Evolutionary conservation across 2,113 vertebrate species (phyloP).

Genomic region (rabbit (Oryctolagus cuniculus)): mOryCun1.1 NC_091432.1:2613501-2614000

Average conservation of each 20-base stretch:
- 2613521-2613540: accelerated
- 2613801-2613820: neutral
- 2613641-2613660: no score
- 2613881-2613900: neutral
- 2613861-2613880: neutral
- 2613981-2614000: neutral
- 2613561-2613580: constrained; percentile 15
- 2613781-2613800: neutral
- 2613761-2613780: no score
- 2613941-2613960: neutral
- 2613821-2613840: neutral
- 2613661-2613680: no score
- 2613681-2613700: no score
- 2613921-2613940: accelerated
- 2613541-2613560: neutral
- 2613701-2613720: no score
- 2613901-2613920: neutral
- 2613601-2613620: neutral
- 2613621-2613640: no score
- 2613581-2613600: neutral
- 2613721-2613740: no score
- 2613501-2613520: neutral
- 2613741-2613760: no score
- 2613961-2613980: neutral
- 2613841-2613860: accelerated